Evolutionary conservation across 2,113 vertebrate genomes (phyloP).

Genomic region (Epinephelus fuscoguttatus): DNA sequence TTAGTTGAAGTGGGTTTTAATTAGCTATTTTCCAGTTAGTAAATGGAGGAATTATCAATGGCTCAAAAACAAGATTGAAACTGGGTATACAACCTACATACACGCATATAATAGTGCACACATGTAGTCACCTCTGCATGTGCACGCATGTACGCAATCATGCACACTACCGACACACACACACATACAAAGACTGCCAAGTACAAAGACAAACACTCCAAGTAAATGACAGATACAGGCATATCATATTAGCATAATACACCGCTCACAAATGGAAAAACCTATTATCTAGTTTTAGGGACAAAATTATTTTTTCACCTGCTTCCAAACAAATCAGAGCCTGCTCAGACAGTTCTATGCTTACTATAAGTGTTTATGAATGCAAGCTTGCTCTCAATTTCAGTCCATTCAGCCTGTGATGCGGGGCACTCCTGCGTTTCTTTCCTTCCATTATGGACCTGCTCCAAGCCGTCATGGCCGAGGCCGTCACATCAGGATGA

Average conservation of each 20-base stretch:
- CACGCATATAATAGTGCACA: not conserved
- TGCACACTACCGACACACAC: not conserved
- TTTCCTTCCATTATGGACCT: slow-evolving; percentile 18
- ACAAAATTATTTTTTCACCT: slow-evolving; percentile 36
- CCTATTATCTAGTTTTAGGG: slow-evolving; percentile 65
- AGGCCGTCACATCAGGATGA: slow-evolving; percentile 58
- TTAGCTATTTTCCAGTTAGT: slow-evolving; percentile 99
- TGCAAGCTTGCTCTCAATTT: slow-evolving; percentile 61
- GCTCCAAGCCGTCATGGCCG: slow-evolving; percentile 24
- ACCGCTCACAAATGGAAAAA: slow-evolving; percentile 73
- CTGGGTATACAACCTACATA: slow-evolving; percentile 86
- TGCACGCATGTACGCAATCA: slow-evolving; percentile 12
- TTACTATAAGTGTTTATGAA: slow-evolving; percentile 63
- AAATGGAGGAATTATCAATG: slow-evolving; percentile 97
- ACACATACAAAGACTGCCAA: slow-evolving; percentile 34
- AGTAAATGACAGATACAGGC: slow-evolving; percentile 57
- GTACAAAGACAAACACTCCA: slow-evolving; percentile 68
- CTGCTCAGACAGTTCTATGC: slow-evolving; percentile 37
- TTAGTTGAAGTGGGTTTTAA: slow-evolving; percentile 99
- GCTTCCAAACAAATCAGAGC: slow-evolving; percentile 60
- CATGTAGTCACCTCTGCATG: slow-evolving; percentile 5
- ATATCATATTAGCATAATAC: slow-evolving; percentile 73
- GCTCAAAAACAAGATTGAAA: slow-evolving; percentile 93
- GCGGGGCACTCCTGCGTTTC: slow-evolving; percentile 35
- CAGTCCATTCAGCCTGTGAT: slow-evolving; percentile 31